phyloP scores from a whole-genome alignment of 2,888 invertebrate genomes.

The Callyntrura guangdongensis region DNA sequence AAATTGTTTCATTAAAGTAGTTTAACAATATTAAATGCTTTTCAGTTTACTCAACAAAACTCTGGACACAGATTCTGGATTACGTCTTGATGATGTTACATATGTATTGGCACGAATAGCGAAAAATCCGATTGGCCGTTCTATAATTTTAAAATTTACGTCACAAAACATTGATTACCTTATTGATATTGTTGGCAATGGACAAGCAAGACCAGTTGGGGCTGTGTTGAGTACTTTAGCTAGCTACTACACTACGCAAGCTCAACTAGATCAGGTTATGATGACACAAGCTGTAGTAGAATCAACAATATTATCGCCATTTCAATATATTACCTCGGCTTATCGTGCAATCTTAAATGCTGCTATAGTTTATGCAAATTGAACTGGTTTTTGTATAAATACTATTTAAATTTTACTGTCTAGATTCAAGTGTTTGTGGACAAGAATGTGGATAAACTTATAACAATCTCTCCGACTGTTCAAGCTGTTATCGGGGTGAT shows the following conservation, averaged over 20 bases:
- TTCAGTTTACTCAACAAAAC: slow-evolving; percentile 67
- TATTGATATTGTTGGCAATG: slow-evolving; percentile 50
- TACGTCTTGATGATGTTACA: slow-evolving; percentile 17
- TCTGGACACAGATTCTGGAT: slow-evolving; percentile 30
- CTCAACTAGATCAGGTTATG: slow-evolving; percentile 58
- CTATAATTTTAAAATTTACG: slow-evolving; percentile 56
- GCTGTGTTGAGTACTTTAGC: slow-evolving; percentile 36
- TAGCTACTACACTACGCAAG: slow-evolving; percentile 27
- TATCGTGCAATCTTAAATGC: neutral
- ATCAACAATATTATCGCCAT: neutral
- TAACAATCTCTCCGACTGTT: slow-evolving; percentile 31
- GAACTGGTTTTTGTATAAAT: neutral
- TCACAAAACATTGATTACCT: slow-evolving; percentile 52
- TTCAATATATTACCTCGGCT: neutral
- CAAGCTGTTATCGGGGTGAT: neutral
- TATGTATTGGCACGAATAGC: slow-evolving; percentile 19
- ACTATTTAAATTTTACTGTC: neutral
- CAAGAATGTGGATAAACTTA: slow-evolving; percentile 36
- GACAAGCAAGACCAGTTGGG: slow-evolving; percentile 54
- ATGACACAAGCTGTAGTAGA: neutral
- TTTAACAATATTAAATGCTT: neutral
- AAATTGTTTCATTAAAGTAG: too few relatives aligned
- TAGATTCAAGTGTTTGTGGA: slow-evolving; percentile 60
- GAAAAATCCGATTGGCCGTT: slow-evolving; percentile 33
- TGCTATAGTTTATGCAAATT: neutral